These are phyloP conservation scores for Myotis vivesi DNA, from an alignment of 2,797 vertebrate species.

Conservation along the genomic window DNA sequence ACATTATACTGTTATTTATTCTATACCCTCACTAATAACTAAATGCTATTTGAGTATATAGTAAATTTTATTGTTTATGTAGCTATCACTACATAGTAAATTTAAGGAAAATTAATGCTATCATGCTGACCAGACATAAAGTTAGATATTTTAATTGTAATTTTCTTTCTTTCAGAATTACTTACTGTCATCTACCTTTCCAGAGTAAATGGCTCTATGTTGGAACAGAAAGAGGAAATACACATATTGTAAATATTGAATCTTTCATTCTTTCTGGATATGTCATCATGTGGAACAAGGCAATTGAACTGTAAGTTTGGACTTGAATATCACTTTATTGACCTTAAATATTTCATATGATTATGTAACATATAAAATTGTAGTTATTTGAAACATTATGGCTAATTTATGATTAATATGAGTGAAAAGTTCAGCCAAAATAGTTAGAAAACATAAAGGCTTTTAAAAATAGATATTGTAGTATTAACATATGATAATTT, in stretches of 20 bases:
- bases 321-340: conserved; percentile 53
- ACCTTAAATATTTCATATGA: conserved; percentile 4
- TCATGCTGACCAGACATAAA: conserved; percentile 44
- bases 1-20: conserved; percentile 6
- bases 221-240: conserved; percentile 97
- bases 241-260: conserved; percentile 98
- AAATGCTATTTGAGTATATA: neutral
- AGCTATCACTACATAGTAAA: conserved; percentile 6
- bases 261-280: conserved; percentile 98
- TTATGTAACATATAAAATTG: conserved; percentile 1
- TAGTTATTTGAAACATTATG: conserved; percentile 13
- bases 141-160: conserved; percentile 75
- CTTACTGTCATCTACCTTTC: conserved; percentile 98
- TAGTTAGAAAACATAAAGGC: conserved; percentile 7
- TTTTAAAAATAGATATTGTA: conserved; percentile 22
- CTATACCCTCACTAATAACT: neutral
- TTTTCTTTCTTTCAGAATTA: conserved; percentile 90
- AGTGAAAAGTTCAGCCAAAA: conserved; percentile 13
- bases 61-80: conserved; percentile 51
- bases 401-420: conserved; percentile 30
- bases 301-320: conserved; percentile 96
- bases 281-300: conserved; percentile 99
- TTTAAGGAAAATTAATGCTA: conserved; percentile 53
- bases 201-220: conserved; percentile 99
- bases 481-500: conserved; percentile 15